Base-by-base conservation (phyloP, 2,797 vertebrate species). In the Molossus molossus region DNA sequence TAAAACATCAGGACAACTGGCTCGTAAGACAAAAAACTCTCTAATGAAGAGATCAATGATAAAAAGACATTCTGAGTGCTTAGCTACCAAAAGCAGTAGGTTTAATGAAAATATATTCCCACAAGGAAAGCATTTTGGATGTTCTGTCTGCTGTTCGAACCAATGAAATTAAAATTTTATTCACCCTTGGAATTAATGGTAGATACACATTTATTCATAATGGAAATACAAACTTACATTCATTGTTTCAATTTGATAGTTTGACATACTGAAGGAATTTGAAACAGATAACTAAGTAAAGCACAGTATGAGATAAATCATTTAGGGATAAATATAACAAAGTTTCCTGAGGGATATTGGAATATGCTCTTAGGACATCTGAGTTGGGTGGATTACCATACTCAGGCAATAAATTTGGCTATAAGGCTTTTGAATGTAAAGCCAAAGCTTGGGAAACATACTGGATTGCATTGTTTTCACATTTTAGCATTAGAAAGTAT, bases 291-390 rank as follows among this genome's bases (percentile, higher is more conserved):
- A 60, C 17, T 80, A 79, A 48, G 40, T 76, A 17, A 93, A 87
- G 23, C 23, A 60, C 6, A 21, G 9, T 53, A 29, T 80, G 48
- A 91, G 27, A 70, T 67, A 90, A 89, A 92, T 72, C 50, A 88
- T 48, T 48, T 91, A 94, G 62, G 40, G 37, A 79, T 72, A 88
- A 93, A 85, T 55, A 87, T 23, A 81, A 81, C 13, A 57, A 82
- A 70, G 6, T 67, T 94, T 92, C n/a, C 25, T 82, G 53, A 94
- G 85, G 33, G 50, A 90, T 80, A 40, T n/a, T 81, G 23, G 15
- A 93, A 79, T 94, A 75, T 60, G 29, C 58, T 76, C n/a, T 45
- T 45, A n/a, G 82, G 40, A 77, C 25, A 58, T 64, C 45, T 82
- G 80, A 87, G 23, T 23, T 87, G 67, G 93, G 76, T 53, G 50